Base-by-base conservation (phyloP, 2,888 invertebrate genomes). In the Rotaria sp. region DNA sequence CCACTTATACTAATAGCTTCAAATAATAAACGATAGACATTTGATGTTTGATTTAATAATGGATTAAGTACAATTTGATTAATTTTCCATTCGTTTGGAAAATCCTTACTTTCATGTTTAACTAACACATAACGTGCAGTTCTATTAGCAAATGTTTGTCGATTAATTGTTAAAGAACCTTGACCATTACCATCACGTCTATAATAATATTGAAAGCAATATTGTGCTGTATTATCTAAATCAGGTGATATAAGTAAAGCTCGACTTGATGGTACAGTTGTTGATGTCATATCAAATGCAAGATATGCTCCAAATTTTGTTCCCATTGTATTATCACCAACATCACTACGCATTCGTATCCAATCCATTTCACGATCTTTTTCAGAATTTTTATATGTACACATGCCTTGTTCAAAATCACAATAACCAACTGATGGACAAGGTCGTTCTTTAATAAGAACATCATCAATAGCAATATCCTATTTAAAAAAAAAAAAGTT, bases 341-440 rank as follows among this genome's bases (percentile, higher is more conserved):
- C 89, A 0, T 87, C 59, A 24, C 90, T 90, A 55, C 89, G 88
- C 41, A 89, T 88, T 11, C 90, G 86, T 26, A 88, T 88, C 91
- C 91, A 91, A 87, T 91, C 90, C 88, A 90, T 91, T 74, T 89
- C 88, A 87, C 90, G 90, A 26, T 84, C 38, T 35, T 38, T 45
- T 86, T 86, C 86, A 26, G 84, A 26, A 59, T 86, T 86, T 30
- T 85, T 86, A 75, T 85, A 86, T 24, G 86, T 67, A 75, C 86
- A 86, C 41, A 59, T 55, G 41, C 74, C 86, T 74, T 87, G 80
- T 84, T 87, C 87, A 74, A 87, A 87, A 86, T 87, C 87, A 88
- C 90, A 90, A 41, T 84, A 50, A 2, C 86, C 84, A 5, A 84
- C 38, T 38, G 85, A 55, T 57, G 87, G 84, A 84, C 88, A 88